Percentiles rank a stretch among this genome's conserved stretches.
Conservation (phyloP, 2,113 vertebrate genomes). For the Geococcyx californianus region DNA sequence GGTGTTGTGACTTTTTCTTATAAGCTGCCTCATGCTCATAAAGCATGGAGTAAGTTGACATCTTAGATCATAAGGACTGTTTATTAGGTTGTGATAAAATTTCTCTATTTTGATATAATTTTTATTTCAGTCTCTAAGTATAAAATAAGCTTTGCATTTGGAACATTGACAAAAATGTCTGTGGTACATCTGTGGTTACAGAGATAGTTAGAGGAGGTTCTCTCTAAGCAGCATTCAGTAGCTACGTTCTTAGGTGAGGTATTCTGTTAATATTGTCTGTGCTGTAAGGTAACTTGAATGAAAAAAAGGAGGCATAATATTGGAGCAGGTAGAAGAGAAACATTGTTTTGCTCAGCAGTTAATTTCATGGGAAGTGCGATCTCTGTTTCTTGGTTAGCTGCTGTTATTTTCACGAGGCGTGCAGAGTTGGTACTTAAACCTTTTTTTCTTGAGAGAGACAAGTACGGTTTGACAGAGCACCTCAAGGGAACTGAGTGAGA, state of each 20-base stretch:
- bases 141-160: background rate
- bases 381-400: background rate
- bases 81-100: background rate
- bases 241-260: background rate
- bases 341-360: background rate
- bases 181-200: background rate
- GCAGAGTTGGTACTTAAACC: background rate
- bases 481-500: background rate
- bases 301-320: background rate
- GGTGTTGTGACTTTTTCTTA: background rate
- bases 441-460: background rate
- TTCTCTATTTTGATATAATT: background rate
- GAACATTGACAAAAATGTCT: background rate
- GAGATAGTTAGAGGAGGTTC: background rate
- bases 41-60: background rate
- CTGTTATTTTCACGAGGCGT: background rate
- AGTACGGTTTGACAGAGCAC: background rate
- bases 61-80: background rate
- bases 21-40: background rate
- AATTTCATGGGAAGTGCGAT: background rate
- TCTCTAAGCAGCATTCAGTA: background rate
- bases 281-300: background rate
- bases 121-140: background rate
- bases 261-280: background rate
- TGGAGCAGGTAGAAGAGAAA: background rate